Evolutionary conservation across 2,113 vertebrate species (phyloP), one percentile per base, ranked within the genome.

Genomic region (Pachypanchax playfairii): DNA sequence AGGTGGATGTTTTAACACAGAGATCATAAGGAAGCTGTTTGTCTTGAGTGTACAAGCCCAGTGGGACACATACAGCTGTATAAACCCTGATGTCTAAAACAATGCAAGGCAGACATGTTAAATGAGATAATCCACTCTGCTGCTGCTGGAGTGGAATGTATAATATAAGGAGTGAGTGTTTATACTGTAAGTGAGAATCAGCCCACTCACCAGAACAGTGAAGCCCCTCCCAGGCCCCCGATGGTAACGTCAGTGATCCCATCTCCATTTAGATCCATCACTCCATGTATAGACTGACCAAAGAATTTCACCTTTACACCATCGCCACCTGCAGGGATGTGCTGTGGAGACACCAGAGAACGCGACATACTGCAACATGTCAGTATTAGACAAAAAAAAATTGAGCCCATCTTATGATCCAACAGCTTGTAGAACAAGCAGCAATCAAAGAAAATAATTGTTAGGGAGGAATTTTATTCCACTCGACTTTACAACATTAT

Each of bases 221-320:
- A 94, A 39, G 95, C 97, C 36, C 97, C 97, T 62, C 97, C 96
- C 44, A 97, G 91, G 64, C 96, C 97, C 83, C 97, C 97, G 15
- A 99, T 95, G 18, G 97, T 96, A 41, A 99, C 93, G 70, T 99
- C 97, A 8, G 93, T 95, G 65, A 99, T 90, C 1, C 96, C 97
- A 0, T 99, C 97, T 4, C 92, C 85, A 4, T 99, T 97, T 18
- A 99, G 91, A 82, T 99, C 97, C 95, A 98, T 95, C 84, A 95
- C 91, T 65, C 97, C 97, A 1, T 98, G 95, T 53, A 99, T 96
- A 50, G 96, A 98, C 79, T 98, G 97, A 36, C 97, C 97, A 62
- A 99, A 99, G 89, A 98, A 99, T 70, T 98, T 98, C 63, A 97
- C 77, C 43, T 92, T 96, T 62, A 91, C 86, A 0, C 95, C 94